phyloP scores from a whole-genome alignment of 2,113 vertebrate genomes.

The Zosterops lateralis region DNA sequence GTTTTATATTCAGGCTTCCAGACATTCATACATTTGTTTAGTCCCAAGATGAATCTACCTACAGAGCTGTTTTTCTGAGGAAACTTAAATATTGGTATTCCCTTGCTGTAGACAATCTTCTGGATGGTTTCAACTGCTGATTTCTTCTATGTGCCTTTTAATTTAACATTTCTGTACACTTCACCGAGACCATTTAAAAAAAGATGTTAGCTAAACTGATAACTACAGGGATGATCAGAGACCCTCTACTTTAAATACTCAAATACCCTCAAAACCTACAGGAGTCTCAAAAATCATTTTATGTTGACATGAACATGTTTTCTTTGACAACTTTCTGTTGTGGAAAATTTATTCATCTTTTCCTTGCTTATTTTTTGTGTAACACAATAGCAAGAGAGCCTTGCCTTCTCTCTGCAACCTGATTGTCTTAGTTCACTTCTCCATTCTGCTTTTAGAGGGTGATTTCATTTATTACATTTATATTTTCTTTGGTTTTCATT shows the following conservation, averaged over 20 bases:
- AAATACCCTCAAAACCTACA: neutral
- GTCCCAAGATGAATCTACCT: neutral
- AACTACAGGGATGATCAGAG: neutral
- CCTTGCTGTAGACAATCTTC: neutral
- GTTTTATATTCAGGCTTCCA: neutral
- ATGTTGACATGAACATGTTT: fast-evolving
- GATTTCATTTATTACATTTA: neutral
- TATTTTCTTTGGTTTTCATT: neutral
- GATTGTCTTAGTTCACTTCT: neutral
- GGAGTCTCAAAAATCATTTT: neutral
- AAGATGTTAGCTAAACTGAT: neutral
- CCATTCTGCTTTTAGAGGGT: neutral
- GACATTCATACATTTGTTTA: neutral
- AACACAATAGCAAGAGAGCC: neutral
- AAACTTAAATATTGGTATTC: neutral
- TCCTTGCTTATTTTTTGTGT: neutral
- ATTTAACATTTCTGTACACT: neutral
- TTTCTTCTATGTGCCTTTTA: neutral
- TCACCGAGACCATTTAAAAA: neutral
- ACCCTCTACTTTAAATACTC: neutral
- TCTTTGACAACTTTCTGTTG: neutral
- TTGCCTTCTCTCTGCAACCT: neutral
- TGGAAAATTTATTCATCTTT: neutral
- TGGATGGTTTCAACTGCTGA: neutral
- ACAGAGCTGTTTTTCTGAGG: neutral